Conservation (phyloP, 2,797 vertebrate genomes). For the Micropoecilia bifurca region DNA sequence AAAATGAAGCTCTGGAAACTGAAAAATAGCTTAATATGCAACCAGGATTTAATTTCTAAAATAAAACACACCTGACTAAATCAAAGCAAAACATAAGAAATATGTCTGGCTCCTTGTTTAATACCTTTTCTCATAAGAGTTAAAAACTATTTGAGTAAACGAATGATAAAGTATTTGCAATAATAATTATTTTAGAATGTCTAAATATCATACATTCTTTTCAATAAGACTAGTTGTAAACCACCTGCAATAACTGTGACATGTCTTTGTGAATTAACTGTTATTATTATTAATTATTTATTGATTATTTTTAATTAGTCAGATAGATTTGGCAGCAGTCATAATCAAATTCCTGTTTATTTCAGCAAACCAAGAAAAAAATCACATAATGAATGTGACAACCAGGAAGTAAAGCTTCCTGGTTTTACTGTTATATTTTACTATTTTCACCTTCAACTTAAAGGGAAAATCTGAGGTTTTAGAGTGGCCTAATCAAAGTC, state of each 20-base stretch:
- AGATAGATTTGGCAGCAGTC: no score
- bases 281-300: no score
- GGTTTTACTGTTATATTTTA: no score
- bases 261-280: background rate
- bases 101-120: background rate
- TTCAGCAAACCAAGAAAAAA: no score
- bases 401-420: background rate
- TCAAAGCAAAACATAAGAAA: background rate
- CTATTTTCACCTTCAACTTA: no score
- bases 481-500: no score
- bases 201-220: background rate
- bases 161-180: background rate
- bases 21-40: background rate
- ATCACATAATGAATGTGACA: background rate
- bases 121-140: background rate
- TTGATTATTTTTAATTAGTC: no score
- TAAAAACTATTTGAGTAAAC: background rate
- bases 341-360: no score
- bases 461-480: no score
- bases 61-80: background rate
- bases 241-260: background rate
- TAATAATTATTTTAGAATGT: background rate
- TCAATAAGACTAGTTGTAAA: background rate
- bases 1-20: background rate
- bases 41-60: background rate